A percentile compares a stretch with the other conserved stretches of the same genome.
Conservation (phyloP, 2,113 vertebrate species). For the Thomomys bottae region DNA sequence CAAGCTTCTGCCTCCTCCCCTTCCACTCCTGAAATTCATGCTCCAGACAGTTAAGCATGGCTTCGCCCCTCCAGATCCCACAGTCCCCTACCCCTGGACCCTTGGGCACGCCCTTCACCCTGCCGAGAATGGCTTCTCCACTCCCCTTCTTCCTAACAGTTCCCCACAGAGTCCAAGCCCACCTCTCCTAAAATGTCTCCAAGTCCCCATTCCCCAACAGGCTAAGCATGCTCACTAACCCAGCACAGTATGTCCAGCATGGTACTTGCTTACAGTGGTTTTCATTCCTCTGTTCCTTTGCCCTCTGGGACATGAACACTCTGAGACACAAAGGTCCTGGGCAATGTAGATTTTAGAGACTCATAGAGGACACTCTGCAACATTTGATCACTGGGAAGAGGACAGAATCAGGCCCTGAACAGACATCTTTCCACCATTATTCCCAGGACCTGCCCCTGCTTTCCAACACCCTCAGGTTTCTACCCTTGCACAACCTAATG, state of each 20-base stretch:
- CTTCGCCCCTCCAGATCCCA: not conserved
- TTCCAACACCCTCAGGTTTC: not conserved
- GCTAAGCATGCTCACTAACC: not conserved
- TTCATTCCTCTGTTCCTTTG: not conserved
- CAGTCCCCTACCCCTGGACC: not conserved
- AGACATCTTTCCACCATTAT: no score
- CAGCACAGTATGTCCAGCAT: accelerated
- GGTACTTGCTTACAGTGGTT: not conserved
- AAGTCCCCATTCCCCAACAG: not conserved
- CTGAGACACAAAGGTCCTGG: not conserved
- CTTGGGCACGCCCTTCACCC: accelerated
- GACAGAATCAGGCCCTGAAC: not conserved
- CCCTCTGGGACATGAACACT: accelerated
- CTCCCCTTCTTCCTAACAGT: not conserved
- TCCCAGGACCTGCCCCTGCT: no score
- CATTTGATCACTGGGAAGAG: not conserved
- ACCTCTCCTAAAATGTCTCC: not conserved
- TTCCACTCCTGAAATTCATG: accelerated
- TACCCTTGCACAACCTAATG: no score
- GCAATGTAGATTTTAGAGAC: accelerated
- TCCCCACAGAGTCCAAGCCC: accelerated
- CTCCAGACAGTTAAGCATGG: no score
- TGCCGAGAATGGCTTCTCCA: not conserved
- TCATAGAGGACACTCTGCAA: accelerated
- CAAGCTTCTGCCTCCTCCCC: no score